Base-by-base conservation (phyloP, 2,888 invertebrate genomes). In the Megalurothrips usitatus region DNA sequence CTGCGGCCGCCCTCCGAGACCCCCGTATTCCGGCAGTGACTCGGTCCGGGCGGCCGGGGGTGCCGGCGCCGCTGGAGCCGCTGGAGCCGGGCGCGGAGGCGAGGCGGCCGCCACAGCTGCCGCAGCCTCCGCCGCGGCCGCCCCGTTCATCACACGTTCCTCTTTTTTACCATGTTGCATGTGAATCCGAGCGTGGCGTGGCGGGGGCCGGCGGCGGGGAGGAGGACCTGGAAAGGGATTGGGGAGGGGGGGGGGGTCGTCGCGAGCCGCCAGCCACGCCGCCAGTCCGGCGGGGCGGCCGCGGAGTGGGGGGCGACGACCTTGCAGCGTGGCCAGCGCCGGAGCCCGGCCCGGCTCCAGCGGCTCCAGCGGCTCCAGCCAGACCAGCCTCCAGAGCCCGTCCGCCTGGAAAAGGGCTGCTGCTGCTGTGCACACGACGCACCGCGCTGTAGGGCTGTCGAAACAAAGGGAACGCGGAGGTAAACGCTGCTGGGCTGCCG, bases 141-240 rank as follows among this genome's bases (percentile, higher is more conserved):
- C 17, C 58, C n/a, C 58, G 58, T 58, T 58, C 58, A 58, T 58
- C 58, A 58, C 58, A 17, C 58, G 58, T 58, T 58, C 58, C 58
- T 43, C 34, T 2, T 58, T 52, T 58, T 58, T 58, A 58, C 58
- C 58, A n/a, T 58, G 58, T 58, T 58, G 58, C 34, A 43, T 43
- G 34, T 43, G 34, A 43, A 43, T 43, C 34, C 34, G 34, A 43
- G 34, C 34, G 34, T 43, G 34, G 17, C 58, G 58, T 14, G 58
- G 58, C 19, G 58, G 6, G 58, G 52, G 6, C 6, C 52, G 52
- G 52, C 52, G 52, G 14, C 52, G 52, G 6, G 52, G 14, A 3
- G n/a, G n/a, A n/a, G n/a, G n/a, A n/a, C n/a, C n/a, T n/a, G n/a
- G n/a, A n/a, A n/a, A n/a, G n/a, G n/a, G n/a, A n/a, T n/a, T n/a